These are phyloP conservation scores for Rhagophthalmus giganteus DNA, from an alignment of 2,888 invertebrate species.

Conservation along the genomic window DNA sequence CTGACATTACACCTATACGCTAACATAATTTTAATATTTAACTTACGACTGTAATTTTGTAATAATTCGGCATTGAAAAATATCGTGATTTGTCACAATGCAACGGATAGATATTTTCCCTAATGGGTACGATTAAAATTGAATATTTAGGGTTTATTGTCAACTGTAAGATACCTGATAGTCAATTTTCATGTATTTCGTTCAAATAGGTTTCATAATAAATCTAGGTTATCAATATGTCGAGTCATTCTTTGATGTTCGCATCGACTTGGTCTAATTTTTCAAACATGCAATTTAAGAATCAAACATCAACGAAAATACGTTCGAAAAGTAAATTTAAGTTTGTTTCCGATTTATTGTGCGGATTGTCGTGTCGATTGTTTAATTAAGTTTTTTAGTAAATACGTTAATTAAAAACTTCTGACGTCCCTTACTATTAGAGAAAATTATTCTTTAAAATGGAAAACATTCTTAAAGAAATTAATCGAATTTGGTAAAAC, in stretches of 20 bases:
- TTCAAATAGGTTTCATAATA: not conserved
- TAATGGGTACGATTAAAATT: slow-evolving; percentile 11
- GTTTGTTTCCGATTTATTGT: too few relatives aligned
- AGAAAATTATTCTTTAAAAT: too few relatives aligned
- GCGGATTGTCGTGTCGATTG: too few relatives aligned
- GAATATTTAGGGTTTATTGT: slow-evolving; percentile 14
- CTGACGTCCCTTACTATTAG: too few relatives aligned
- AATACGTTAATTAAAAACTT: too few relatives aligned
- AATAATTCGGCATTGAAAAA: slow-evolving; percentile 14
- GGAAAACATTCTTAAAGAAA: too few relatives aligned
- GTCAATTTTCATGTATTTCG: not conserved
- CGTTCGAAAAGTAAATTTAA: too few relatives aligned
- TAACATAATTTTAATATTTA: slow-evolving; percentile 13
- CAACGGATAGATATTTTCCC: slow-evolving; percentile 4
- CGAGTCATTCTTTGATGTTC: not conserved
- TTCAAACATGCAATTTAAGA: not conserved
- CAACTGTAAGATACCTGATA: not conserved
- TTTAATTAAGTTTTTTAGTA: too few relatives aligned
- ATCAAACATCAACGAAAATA: not conserved
- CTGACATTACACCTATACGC: too few relatives aligned
- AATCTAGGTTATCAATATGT: not conserved
- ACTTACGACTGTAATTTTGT: slow-evolving; percentile 1
- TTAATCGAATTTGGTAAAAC: not conserved
- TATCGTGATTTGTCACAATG: slow-evolving; percentile 15
- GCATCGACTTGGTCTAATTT: too few relatives aligned